Evolutionary conservation across 1,140 invertebrate genomes (phyloP), one percentile per base, ranked within the genome.

Genomic region (Drosophila sechellia): DNA sequence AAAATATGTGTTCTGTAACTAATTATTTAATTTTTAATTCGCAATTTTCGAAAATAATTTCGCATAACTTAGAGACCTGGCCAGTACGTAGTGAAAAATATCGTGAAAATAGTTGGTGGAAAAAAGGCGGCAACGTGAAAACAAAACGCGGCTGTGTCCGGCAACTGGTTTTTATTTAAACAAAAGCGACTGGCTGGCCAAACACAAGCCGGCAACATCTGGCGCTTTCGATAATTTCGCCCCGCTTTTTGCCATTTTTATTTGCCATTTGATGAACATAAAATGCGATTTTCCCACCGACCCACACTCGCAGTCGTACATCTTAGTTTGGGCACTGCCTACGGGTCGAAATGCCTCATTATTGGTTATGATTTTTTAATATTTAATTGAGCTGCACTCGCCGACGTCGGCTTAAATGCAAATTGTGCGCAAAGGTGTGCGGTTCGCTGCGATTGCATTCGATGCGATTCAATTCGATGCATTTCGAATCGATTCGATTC

Each of bases 331-430:
- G 45, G 13, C 31, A 22, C 55, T 17, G 57, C 15, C 31, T 2
- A 17, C 37, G 45, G 27, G 35, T 43, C 49, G 53, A 34, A 39
- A 34, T 35, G 45, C 43, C 65, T 65, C 65, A 65, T 80, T 77
- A 68, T 87, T 55, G 70, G 69, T 63, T 71, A 86, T 83, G 78
- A 90, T 90, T 84, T 87, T 90, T 90, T 90, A 90, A 86, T 90
- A 90, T 90, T 90, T 86, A 90, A 81, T 90, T 90, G 86, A 86
- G 81, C 60, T 85, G 81, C 75, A 49, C 65, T 69, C 64, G 74
- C 17, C 57, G 48, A 10, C 31, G 52, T 8, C 61, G 59, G 85
- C 84, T 83, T 87, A 90, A 90, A 86, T 77, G 81, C 64, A 78
- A 81, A 74, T 69, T 85, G 86, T 71, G 43, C 77, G 84, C 80